Evolutionary conservation across 2,113 vertebrate species (phyloP), one percentile per base, ranked within the genome.

Genomic region (Heteronetta atricapilla): DNA sequence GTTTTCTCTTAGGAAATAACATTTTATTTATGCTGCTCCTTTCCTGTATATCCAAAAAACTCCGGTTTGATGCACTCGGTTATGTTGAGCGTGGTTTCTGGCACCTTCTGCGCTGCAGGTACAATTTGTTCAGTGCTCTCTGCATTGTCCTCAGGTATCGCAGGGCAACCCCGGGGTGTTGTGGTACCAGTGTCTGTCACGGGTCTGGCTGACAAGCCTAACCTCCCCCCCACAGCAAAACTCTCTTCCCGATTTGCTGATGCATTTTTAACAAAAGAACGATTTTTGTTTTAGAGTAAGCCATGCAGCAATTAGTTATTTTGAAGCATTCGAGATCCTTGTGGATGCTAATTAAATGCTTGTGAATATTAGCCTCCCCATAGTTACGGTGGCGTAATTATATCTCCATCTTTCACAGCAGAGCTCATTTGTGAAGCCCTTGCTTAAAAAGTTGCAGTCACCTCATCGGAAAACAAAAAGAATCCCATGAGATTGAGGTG

Each of bases 1-100:
- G 42, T 90, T 81, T 69, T 88, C 93, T 88, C 90, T 62, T 26
- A 93, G 91, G 90, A 95, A 96, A 90, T 92, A 94, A 89, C 42
- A 70, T 78, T 95, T 91, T 89, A 73, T 94, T 95, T 95, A 88
- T 68, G 73, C 60, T 81, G 48, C 22, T 91, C 33, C 29, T 78
- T 80, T 72, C 85, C 55, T 1, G 7, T 81, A 60, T 88, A 82
- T 82, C 91, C 76, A 80, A 73, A 79, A 79, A 83, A 82, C 69
- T 88, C 82, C 86, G 40, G 10, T 1, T 91, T 95, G 90, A 90
- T 90, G 52, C 63, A 67, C 55, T 70, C 75, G 74, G 50, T 82
- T 86, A 83, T 7, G 2, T 33, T 74, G 72, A 68, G 44, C 82
- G 23, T 63, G 20, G 56, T 80, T 96, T 86, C 89, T 91, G 52